Base-by-base conservation (phyloP, 64 coral and sea anemone genomes). In the Astreopora myriophthalma region DNA sequence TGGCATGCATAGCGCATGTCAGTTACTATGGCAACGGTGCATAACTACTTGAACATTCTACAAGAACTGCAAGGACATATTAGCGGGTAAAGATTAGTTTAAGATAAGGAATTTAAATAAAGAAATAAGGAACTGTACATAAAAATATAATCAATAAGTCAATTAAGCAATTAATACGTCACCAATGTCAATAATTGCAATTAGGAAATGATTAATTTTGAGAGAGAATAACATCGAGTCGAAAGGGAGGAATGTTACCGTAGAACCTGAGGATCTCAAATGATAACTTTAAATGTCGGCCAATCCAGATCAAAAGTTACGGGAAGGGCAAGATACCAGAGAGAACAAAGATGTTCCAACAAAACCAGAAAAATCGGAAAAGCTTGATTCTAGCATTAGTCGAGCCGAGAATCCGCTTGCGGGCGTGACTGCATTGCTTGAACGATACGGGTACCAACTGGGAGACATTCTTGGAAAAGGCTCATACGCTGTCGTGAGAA, bases 391-490 rank as follows among this genome's bases (percentile, higher is more conserved):
- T 11, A 71, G 22, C 42, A 12, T 26, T 9, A 81, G 60, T 11
- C 65, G 73, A 29, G 14, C 79, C 6, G 87, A 94, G 2, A 70
- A 85, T 61, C 87, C 88, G 7, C 74, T 94, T 10, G 88, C 86
- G 1, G 95, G 95, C 71, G 95, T 97, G 6, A 97, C 89, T 49
- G 86, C 94, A 31, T 68, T 99, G 5, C 80, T 99, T 17, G 97
- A 95, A 44, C 84, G 94, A 70, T 99, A 99, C 48, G 97, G 97
- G 23, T 99, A 99, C 30, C 90, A 95, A 31, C 85, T 99, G 19
- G 97, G 94, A 48, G 94, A 99, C n/a, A 91, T 99, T 22, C 55
- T 99, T 22, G 97, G 97, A 19, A 95, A 99, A 90, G 97, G 97
- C 0, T 95, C 94, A 1, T 99, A 99, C 66, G 97, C 97, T 11